Base-by-base conservation (phyloP, 2,113 vertebrate genomes). In the Coturnix japonica region DNA sequence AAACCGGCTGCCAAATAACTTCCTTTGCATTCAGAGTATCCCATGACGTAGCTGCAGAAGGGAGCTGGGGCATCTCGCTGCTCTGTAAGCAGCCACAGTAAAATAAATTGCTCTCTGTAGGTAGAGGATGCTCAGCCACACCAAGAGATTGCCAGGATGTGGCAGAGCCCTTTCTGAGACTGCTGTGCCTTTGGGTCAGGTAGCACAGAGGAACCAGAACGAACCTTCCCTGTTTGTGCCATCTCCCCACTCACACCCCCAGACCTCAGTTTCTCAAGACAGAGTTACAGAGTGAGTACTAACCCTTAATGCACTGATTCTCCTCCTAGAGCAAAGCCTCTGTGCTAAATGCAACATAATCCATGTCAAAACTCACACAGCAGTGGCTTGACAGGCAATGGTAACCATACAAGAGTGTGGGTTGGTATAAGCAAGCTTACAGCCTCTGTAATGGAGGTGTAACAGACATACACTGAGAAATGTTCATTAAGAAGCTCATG, bases 71-170 rank as follows among this genome's bases (percentile, higher is more conserved):
- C 64, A 47, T 39, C 81, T 19, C 46, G 6, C 25, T 2, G 5
- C n/a, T 75, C 13, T 25, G 47, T 26, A 41, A 73, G 51, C 26
- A n/a, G 67, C 22, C 21, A n/a, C 33, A 11, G 12, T 0, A 1
- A 2, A 22, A 57, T 2, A 2, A 46, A 43, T 3, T 14, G 12
- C 13, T 26, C 25, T 43, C 7, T 21, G 23, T 1, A 39, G 23
- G n/a, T 16, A 77, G 25, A 56, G n/a, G 57, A 12, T 66, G 65
- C 77, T 75, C 85, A 81, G n/a, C 10, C 33, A 22, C 3, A 4
- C 3, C 0, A 5, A 30, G 26, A 11, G 30, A 20, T 4, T 35
- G 2, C 25, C 15, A 4, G 1, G 19, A 70, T 65, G 37, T n/a
- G 30, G 31, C 7, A 4, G 31, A 59, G 22, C 4, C 14, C 5